Evolutionary conservation across 2,888 invertebrate genomes (phyloP), one percentile per base, ranked within the genome.

Genomic region (Apodemia zela): DNA sequence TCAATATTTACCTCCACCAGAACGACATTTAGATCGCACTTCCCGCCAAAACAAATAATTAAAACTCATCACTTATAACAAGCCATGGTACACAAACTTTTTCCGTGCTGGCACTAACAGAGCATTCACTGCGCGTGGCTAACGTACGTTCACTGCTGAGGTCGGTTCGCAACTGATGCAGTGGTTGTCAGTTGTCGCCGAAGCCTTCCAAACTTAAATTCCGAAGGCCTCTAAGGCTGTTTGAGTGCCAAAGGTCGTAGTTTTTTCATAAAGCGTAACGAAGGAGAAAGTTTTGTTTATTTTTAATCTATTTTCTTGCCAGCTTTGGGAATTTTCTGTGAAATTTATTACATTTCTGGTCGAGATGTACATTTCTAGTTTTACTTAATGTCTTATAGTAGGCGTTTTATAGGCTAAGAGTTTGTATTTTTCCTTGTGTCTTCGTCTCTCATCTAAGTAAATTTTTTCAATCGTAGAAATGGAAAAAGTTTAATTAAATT

Each of bases 1-100:
- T 78, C 80, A 86, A 85, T 89, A 87, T 88, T 89, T 89, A 89
- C 89, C 89, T 85, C 80, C 71, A 72, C 76, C 73, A 77, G 74
- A 77, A 71, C 76, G 79, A 74, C 82, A 84, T 79, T 77, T 78
- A 75, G 59, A 69, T 68, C 64, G 72, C 68, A 72, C 74, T 74
- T 75, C 78, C 77, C 78, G 75, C 77, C 79, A 79, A 79, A 74
- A 73, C 71, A 72, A 77, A 73, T 77, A 68, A 80, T 74, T 75
- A 78, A 42, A 75, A 73, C 64, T 51, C 54, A 42, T 57, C 67
- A 69, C 77, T 79, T 79, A 77, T 80, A 70, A 75, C 78, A 75
- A 65, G 64, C 66, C 67, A 69, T 61, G 57, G 33, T 63, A 67
- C 68, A 61, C 54, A 10, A 66, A 68, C 68, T 69, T 67, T 65